Percentiles rank a stretch among this genome's conserved stretches.
Evolutionary conservation across 2,888 invertebrate species (phyloP).

Genomic region (Tipula confusa): DNA sequence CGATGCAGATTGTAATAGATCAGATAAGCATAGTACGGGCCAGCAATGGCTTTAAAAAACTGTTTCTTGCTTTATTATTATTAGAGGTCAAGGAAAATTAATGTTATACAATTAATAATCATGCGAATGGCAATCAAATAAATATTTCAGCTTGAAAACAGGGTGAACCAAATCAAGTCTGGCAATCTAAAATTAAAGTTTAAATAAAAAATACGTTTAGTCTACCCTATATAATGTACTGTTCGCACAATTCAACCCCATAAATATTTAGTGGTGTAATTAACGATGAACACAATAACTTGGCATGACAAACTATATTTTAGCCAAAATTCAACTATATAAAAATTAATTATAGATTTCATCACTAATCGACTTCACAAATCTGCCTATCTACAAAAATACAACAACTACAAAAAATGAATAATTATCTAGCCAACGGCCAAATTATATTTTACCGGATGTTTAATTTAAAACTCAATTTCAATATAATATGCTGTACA

Average conservation of each 20-base stretch:
- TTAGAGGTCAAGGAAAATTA: not conserved
- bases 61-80: too few species aligned
- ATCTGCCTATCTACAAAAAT: not conserved
- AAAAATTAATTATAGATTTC: not conserved
- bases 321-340: not conserved
- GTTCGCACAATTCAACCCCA: not conserved
- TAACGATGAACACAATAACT: not conserved
- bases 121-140: not conserved
- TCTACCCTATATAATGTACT: not conserved
- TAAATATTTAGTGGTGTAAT: not conserved
- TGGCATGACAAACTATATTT: not conserved
- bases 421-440: not conserved
- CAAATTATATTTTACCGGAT: not conserved
- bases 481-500: not conserved
- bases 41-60: too few species aligned
- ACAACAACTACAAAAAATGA: too few species aligned
- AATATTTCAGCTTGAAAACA: too few species aligned
- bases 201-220: too few species aligned
- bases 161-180: too few species aligned
- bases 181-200: too few species aligned
- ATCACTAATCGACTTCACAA: not conserved
- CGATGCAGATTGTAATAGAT: too few species aligned
- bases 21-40: too few species aligned
- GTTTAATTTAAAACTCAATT: constrained; percentile 1
- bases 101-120: not conserved